These are phyloP conservation scores for Synanthedon myopaeformis DNA, from an alignment of 2,888 invertebrate species.

Conservation along the genomic window DNA sequence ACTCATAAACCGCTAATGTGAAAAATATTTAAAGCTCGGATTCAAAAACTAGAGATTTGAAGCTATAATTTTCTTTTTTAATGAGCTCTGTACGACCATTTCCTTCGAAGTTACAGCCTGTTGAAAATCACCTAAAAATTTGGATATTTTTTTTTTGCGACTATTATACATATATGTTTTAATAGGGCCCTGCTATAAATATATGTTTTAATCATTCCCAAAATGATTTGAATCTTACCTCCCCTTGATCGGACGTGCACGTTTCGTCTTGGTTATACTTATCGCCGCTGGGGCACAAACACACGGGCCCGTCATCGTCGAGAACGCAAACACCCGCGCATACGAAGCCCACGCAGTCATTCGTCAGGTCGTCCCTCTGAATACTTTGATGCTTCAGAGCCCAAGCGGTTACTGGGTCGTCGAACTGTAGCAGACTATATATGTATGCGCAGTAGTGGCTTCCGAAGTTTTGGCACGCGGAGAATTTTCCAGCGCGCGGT, in stretches of 20 bases:
- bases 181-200: too few relatives aligned
- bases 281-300: constrained; percentile 68
- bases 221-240: constrained; percentile 19
- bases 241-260: constrained; percentile 18
- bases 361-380: constrained; percentile 33
- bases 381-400: constrained; percentile 35
- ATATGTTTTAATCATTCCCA: too few relatives aligned
- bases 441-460: constrained; percentile 39
- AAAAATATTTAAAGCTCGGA: too few relatives aligned
- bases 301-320: constrained; percentile 41
- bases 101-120: too few relatives aligned
- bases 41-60: too few relatives aligned
- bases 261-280: constrained; percentile 8
- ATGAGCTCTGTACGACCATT: too few relatives aligned
- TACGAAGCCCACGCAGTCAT: constrained; percentile 53
- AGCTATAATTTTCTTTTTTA: too few relatives aligned
- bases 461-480: constrained; percentile 73
- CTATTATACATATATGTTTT: too few relatives aligned
- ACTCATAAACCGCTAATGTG: too few relatives aligned
- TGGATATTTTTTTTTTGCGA: too few relatives aligned
- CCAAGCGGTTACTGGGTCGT: constrained; percentile 32
- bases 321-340: constrained; percentile 75
- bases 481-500: constrained; percentile 63
- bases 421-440: too few relatives aligned
- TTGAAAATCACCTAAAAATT: too few relatives aligned